Evolutionary conservation across 2,113 vertebrate genomes (phyloP).

Genomic region (Chitala chitala): DNA sequence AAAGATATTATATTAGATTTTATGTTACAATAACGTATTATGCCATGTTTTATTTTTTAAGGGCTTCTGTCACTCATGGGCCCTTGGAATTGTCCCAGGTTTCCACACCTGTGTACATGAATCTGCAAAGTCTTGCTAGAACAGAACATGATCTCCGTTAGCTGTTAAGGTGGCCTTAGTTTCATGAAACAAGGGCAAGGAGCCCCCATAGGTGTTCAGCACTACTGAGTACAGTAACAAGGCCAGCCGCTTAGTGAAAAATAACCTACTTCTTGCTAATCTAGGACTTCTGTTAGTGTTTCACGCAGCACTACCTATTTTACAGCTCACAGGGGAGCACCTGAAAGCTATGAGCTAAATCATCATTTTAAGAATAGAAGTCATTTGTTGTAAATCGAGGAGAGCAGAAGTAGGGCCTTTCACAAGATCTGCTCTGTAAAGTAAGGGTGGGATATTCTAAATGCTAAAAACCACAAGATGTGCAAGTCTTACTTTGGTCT

Average conservation of each 20-base stretch:
- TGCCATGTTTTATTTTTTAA: too few species aligned
- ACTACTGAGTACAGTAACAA: slow-evolving; percentile 39
- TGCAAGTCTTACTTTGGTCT: background rate
- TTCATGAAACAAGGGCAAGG: slow-evolving; percentile 28
- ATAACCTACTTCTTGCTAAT: slow-evolving; percentile 60
- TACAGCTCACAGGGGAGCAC: slow-evolving; percentile 36
- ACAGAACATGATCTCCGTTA: slow-evolving; percentile 8
- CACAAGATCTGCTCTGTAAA: background rate
- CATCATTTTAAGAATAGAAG: slow-evolving; percentile 22
- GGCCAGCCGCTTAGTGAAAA: slow-evolving; percentile 36
- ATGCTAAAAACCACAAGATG: background rate
- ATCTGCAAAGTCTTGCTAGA: background rate
- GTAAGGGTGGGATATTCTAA: background rate
- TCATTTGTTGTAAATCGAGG: slow-evolving; percentile 16
- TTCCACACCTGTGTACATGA: too few species aligned
- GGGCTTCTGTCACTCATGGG: too few species aligned
- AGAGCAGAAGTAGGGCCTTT: slow-evolving; percentile 2
- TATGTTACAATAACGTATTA: too few species aligned
- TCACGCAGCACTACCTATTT: slow-evolving; percentile 38
- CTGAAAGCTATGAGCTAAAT: slow-evolving; percentile 19
- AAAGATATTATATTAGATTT: too few species aligned
- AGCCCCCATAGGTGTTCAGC: slow-evolving; percentile 37
- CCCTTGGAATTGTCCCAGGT: too few species aligned
- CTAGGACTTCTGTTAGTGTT: slow-evolving; percentile 49
- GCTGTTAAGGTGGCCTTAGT: slow-evolving; percentile 1